Base-by-base conservation (phyloP, 2,888 invertebrate genomes). In the Venusia cambrica region DNA sequence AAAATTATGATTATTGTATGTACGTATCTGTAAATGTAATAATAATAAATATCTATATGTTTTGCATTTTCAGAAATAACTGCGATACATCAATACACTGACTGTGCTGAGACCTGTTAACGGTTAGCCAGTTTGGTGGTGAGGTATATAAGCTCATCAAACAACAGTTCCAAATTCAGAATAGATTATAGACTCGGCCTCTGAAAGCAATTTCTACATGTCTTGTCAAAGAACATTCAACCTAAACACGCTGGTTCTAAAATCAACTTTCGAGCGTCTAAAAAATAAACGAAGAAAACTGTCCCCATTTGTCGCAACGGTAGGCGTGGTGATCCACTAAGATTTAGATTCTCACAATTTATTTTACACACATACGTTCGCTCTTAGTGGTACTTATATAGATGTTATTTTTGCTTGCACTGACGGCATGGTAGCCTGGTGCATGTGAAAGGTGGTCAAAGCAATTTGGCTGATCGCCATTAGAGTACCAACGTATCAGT, bases 261-360 rank as follows among this genome's bases (percentile, higher is more conserved):
- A 47, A 21, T 10, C 5, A 19, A 30, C 16, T 40, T 37, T 38
- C n/a, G 15, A 15, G 5, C 2, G 7, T n/a, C 3, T 5, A 4
- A 8, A 32, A 41, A 41, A 46, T 44, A 44, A 56, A 40, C 45
- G 45, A 62, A 62, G 69, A 71, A 78, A 76, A 78, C 48, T 80
- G 84, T 84, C 83, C 71, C 71, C 68, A 65, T 72, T 79, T 80
- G 79, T 79, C 81, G 73, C 78, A 77, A 76, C 48, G 62, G 73
- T 52, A 66, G 83, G 83, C 84, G 81, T 78, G 80, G 74, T 72
- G 68, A 61, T 70, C 65, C 49, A 71, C 64, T 62, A 61, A 62
- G 57, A 59, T 53, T 42, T 34, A 41, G 36, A 46, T 35, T 19
- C 22, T 24, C 22, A 22, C 36, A 36, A 32, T 9, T 4, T 24